phyloP scores from a whole-genome alignment of 2,113 vertebrate genomes.

The Saccopteryx bilineata region DNA sequence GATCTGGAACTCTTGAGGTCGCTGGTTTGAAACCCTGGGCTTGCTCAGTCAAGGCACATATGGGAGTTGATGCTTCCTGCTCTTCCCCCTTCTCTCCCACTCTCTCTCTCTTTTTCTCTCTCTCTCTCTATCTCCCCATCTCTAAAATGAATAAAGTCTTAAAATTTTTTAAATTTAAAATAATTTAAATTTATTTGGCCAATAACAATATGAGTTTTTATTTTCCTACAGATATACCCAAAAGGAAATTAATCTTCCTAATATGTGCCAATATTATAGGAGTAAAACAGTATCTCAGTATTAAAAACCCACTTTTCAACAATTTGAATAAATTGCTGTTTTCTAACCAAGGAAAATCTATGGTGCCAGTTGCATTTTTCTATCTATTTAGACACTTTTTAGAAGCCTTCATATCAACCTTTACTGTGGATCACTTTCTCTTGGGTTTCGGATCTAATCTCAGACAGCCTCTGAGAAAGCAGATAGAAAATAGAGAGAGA shows the following conservation, averaged over 20 bases:
- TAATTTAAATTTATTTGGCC: no score
- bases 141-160: no score
- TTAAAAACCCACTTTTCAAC: background rate
- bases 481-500: constrained; percentile 72
- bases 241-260: background rate
- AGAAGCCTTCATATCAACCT: constrained; percentile 1
- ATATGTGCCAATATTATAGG: background rate
- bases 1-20: no score
- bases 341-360: background rate
- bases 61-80: no score
- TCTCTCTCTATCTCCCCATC: no score
- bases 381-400: constrained; percentile 33
- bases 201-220: background rate
- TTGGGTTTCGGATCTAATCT: constrained; percentile 60
- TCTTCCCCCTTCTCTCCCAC: no score
- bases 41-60: no score
- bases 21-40: no score
- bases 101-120: no score
- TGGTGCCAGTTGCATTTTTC: background rate
- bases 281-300: background rate
- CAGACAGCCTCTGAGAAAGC: constrained; percentile 55
- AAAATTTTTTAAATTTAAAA: no score
- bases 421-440: constrained; percentile 51
- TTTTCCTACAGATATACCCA: background rate
- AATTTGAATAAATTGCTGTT: background rate